A percentile compares a stretch with the other conserved stretches of the same genome.
These are phyloP conservation scores for Drosophila orena DNA, from an alignment of 1,140 invertebrate genomes.

Conservation along the genomic window DNA sequence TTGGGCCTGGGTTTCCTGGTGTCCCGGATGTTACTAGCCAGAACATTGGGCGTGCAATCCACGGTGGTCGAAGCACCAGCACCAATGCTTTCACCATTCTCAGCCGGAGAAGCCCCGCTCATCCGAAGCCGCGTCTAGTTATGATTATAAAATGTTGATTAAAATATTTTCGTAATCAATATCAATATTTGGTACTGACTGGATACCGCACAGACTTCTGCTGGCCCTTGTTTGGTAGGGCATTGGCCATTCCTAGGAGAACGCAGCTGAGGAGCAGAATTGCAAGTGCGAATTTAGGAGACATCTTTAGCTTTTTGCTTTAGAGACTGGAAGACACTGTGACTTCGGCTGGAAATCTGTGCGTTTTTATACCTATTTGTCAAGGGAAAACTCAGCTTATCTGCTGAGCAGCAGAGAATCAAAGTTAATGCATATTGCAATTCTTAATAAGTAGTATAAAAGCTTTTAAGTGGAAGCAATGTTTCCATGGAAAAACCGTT, in stretches of 20 bases:
- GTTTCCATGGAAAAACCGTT: not conserved
- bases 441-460: not conserved
- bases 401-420: not conserved
- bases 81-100: not conserved
- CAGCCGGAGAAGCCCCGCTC: not conserved
- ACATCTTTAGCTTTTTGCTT: conserved; percentile 2
- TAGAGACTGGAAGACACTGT: not conserved
- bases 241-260: conserved; percentile 1
- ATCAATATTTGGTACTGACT: not conserved
- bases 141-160: not conserved
- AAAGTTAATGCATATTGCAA: not conserved
- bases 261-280: conserved; percentile 8
- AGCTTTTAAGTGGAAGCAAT: not conserved
- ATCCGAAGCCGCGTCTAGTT: not conserved
- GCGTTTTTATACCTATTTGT: not conserved
- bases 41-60: not conserved
- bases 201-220: too few species aligned
- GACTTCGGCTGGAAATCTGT: not conserved
- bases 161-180: not conserved
- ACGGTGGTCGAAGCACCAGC: not conserved
- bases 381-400: not conserved
- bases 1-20: not conserved
- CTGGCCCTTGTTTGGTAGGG: not conserved
- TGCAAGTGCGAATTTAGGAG: conserved; percentile 3
- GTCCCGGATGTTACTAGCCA: not conserved